phyloP scores from a whole-genome alignment of 1,140 invertebrate genomes.

The Cotesia vestalis region DNA sequence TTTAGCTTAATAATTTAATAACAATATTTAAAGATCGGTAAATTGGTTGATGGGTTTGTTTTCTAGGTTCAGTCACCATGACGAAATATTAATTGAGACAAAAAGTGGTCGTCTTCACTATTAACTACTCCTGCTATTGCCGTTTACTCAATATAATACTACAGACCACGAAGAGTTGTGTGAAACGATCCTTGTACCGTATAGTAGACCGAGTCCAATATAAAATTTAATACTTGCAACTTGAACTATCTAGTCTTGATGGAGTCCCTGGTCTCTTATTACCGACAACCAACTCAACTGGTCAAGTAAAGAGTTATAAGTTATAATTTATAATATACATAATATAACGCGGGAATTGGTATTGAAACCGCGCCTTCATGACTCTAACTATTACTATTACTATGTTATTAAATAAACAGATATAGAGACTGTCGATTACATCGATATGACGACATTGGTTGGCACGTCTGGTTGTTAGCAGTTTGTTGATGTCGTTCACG shows the following conservation, averaged over 20 bases:
- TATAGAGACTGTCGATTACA: not conserved
- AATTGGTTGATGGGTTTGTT: not conserved
- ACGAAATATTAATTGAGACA: constrained; percentile 60
- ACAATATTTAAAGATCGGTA: not conserved
- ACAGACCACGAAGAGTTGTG: not conserved
- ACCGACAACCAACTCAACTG: not conserved
- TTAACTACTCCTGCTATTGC: too few species aligned
- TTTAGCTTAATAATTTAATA: not conserved
- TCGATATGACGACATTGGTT: constrained; percentile 27
- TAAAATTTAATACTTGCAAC: not conserved
- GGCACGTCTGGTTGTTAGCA: constrained; percentile 17
- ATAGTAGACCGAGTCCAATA: constrained; percentile 1
- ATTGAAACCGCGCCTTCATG: constrained; percentile 14
- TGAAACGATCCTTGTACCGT: constrained; percentile 14
- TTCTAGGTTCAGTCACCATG: constrained; percentile 40
- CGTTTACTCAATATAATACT: not conserved
- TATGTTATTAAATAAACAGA: too few species aligned
- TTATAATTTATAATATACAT: not conserved
- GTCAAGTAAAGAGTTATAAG: not conserved
- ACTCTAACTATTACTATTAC: constrained; percentile 2
- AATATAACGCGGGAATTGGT: not conserved
- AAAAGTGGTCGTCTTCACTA: constrained; percentile 46
- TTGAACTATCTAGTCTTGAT: not conserved
- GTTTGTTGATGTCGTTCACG: too few species aligned
- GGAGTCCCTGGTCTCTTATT: too few species aligned